Conservation (phyloP, 2,888 invertebrate species). For the Agrotis segetum region DNA sequence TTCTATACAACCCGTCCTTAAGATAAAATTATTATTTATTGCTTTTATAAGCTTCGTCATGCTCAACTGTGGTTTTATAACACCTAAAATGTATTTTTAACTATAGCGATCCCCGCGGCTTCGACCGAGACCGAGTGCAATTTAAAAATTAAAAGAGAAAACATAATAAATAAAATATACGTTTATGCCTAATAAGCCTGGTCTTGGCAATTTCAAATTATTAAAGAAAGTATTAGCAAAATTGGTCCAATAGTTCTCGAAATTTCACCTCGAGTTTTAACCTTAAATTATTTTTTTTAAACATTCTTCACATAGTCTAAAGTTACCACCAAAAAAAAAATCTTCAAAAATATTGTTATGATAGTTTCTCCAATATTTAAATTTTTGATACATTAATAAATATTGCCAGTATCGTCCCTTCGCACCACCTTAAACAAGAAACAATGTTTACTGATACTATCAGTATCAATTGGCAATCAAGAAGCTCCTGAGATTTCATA, state of each 20-base stretch:
- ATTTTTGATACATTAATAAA: constrained; percentile 21
- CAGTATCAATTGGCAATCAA: constrained; percentile 44
- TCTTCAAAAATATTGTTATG: not conserved
- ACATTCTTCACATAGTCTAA: too few relatives aligned
- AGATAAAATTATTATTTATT: constrained; percentile 27
- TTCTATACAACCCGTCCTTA: constrained; percentile 24
- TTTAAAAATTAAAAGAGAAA: too few relatives aligned
- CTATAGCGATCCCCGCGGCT: too few relatives aligned
- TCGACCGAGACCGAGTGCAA: too few relatives aligned
- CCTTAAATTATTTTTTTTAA: too few relatives aligned
- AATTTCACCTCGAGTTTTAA: too few relatives aligned
- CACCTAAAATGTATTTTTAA: constrained; percentile 6
- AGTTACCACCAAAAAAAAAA: constrained; percentile 1
- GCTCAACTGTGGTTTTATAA: constrained; percentile 25
- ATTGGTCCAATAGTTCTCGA: too few relatives aligned
- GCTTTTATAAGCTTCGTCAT: constrained; percentile 6
- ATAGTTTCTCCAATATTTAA: constrained; percentile 6
- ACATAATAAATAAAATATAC: too few relatives aligned
- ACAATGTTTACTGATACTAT: constrained; percentile 51
- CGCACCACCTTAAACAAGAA: constrained; percentile 40
- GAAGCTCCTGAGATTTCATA: constrained; percentile 43
- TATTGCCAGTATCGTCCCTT: constrained; percentile 4
- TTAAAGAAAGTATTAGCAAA: too few relatives aligned
- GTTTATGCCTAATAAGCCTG: too few relatives aligned
- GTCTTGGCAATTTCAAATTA: too few relatives aligned